Base-by-base conservation (phyloP, 1,140 invertebrate species). In the Monochamus saltuarius region DNA sequence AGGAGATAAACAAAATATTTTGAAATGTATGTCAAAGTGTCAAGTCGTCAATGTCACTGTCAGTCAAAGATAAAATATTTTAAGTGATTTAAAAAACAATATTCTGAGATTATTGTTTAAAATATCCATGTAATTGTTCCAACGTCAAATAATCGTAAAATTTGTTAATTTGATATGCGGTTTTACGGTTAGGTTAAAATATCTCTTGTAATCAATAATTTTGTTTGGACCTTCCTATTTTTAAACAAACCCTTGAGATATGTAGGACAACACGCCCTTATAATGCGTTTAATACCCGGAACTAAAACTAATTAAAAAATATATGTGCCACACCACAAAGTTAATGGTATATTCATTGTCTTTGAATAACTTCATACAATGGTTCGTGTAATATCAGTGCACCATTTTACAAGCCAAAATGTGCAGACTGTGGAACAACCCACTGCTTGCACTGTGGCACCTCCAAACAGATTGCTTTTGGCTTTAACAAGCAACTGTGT, bases 321-420 rank as follows among this genome's bases (percentile, higher is more conserved):
- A 3, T 4, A 4, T n/a, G 11, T 40, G 39, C 14, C 39, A 40
- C 14, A 40, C 39, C 39, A 40, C 11, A 16, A 40, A 13, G 39
- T 40, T 3, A 40, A n/a, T 40, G 39, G 11, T 16, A 40, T 40
- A 40, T 40, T 40, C 2, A 40, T 3, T n/a, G 35, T 50, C 11
- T 34, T 13, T 17, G 35, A 50, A 50, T 17, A 34, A 35, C 13
- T 11, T 9, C 19, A 34, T 14, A 37, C n/a, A 37, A 89, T 89
- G 87, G 86, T 88, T 14, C 81, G 85, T 7, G 85, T 89, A 1
- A 83, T 89, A 50, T 84, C 85, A 16, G 85, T 86, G 51, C 86
- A 88, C 67, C 86, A 88, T 75, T 89, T 89, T 71, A 71, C 79
- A 10, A 81, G 82, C 13, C 86, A 89, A 72, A 82, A 84, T 66